These are phyloP conservation scores for Equus przewalskii DNA, from an alignment of 2,113 vertebrate genomes.

Conservation along the genomic window DNA sequence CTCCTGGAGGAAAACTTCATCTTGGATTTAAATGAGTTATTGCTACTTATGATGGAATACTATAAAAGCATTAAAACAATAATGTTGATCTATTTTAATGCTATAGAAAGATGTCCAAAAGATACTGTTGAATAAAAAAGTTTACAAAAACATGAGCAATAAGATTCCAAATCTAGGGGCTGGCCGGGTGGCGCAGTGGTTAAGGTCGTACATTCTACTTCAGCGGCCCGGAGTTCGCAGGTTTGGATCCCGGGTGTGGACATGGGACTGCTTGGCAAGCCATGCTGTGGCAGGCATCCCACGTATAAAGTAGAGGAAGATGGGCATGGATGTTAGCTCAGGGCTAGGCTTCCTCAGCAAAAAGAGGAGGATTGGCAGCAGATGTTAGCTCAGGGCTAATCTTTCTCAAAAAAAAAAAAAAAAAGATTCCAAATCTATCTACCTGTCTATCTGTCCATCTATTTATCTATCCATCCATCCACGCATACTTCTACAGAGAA, in stretches of 20 bases:
- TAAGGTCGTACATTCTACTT: no score
- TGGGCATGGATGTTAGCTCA: no score
- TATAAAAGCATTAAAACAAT: background rate
- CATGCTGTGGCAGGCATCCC: no score
- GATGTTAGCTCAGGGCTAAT: no score
- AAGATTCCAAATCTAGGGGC: background rate
- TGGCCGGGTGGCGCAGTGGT: no score
- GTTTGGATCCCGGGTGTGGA: no score
- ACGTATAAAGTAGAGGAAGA: no score
- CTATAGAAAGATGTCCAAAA: background rate
- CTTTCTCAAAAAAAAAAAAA: background rate
- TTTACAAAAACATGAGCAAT: background rate
- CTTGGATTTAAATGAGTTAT: background rate
- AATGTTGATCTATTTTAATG: background rate
- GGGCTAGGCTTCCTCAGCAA: no score
- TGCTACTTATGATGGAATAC: background rate
- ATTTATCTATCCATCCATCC: background rate
- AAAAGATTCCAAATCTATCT: background rate
- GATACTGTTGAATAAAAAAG: background rate
- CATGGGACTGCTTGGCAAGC: no score
- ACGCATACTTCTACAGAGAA: background rate
- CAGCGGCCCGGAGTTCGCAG: no score
- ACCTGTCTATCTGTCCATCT: background rate
- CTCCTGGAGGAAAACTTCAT: background rate
- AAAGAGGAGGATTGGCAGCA: no score